A percentile compares a stretch with the other conserved stretches of the same genome.
These are phyloP conservation scores for Busseola fusca DNA, from an alignment of 2,888 invertebrate species.

Conservation along the genomic window DNA sequence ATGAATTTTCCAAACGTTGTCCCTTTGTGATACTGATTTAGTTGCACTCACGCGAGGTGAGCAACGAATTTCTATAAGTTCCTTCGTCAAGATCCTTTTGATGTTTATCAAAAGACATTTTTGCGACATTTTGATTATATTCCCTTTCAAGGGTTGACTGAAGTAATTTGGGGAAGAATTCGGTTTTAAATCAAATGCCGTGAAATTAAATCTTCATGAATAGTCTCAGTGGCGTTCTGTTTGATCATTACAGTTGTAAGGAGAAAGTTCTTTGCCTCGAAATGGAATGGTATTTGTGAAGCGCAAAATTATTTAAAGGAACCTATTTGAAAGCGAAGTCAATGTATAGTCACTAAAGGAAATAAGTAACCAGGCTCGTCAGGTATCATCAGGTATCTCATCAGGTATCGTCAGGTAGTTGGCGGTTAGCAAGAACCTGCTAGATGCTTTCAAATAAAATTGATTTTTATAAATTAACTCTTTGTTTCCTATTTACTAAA, in stretches of 20 bases:
- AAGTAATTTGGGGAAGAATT: constrained; percentile 33
- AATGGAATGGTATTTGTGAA: neutral
- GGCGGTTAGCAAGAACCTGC: too few species aligned
- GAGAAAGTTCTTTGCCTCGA: neutral
- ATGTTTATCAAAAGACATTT: constrained; percentile 20
- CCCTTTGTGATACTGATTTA: constrained; percentile 48
- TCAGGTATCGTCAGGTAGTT: too few species aligned
- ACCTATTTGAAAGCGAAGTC: too few species aligned
- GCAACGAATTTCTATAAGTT: constrained; percentile 48
- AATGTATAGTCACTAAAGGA: too few species aligned
- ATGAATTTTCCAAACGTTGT: constrained; percentile 46
- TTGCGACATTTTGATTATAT: constrained; percentile 33
- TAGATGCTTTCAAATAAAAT: too few species aligned
- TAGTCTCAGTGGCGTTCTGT: constrained; percentile 11
- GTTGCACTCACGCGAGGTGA: constrained; percentile 45
- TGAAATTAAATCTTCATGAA: constrained; percentile 33
- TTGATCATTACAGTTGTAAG: constrained; percentile 22
- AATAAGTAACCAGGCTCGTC: too few species aligned
- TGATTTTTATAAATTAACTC: too few species aligned
- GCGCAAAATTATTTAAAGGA: neutral
- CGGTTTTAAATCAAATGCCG: constrained; percentile 33
- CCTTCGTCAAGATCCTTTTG: constrained; percentile 31
- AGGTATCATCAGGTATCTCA: too few species aligned
- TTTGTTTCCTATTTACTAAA: too few species aligned
- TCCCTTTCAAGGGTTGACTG: constrained; percentile 5